phyloP scores from a whole-genome alignment of 2,797 vertebrate genomes.

The Sarcophilus harrisii region DNA sequence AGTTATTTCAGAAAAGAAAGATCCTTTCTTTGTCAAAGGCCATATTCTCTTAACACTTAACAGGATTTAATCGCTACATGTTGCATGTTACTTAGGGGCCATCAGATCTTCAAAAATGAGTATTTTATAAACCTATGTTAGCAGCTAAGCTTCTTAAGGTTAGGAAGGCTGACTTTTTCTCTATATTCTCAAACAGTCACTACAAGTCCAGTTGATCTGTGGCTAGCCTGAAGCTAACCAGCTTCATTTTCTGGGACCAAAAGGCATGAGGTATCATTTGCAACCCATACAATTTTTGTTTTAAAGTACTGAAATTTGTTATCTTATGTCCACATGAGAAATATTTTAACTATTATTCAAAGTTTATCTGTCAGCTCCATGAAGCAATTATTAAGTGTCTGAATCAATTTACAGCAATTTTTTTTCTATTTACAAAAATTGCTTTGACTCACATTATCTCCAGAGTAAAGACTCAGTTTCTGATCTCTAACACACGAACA shows the following conservation, averaged over 20 bases:
- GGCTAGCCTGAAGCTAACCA: not conserved
- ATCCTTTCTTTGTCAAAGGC: not conserved
- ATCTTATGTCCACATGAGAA: not conserved
- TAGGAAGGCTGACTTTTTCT: not conserved
- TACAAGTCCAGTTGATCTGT: not conserved
- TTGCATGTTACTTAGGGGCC: conserved; percentile 10
- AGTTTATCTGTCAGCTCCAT: not conserved
- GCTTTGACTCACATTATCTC: not conserved
- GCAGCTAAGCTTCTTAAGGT: not conserved
- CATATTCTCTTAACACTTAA: not conserved
- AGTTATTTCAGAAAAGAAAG: not conserved
- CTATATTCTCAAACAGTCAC: not conserved
- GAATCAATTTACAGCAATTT: not conserved
- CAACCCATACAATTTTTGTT: not conserved
- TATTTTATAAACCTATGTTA: not conserved
- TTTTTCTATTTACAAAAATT: not conserved
- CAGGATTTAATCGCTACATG: conserved; percentile 39
- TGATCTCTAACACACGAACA: not conserved
- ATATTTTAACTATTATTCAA: not conserved
- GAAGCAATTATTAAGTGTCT: not conserved
- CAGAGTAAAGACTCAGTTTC: not conserved
- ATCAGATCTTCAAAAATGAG: conserved; percentile 4
- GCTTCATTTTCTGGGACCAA: not conserved
- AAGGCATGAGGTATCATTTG: not conserved
- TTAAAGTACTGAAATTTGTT: not conserved